Evolutionary conservation across 2,113 vertebrate species (phyloP).

Genomic region (Python bivittatus): DNA sequence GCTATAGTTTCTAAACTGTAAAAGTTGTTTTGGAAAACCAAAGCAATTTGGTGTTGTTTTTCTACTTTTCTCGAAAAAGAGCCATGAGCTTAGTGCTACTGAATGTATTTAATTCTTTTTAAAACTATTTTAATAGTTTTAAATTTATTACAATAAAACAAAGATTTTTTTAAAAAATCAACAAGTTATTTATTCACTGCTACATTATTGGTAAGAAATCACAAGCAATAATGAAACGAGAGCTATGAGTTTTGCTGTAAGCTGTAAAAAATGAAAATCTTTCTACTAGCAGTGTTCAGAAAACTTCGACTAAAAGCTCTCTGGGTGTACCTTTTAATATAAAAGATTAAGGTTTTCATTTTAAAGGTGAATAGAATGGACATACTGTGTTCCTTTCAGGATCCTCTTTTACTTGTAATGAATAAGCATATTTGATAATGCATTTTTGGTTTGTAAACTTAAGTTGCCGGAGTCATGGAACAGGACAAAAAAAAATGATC

Average conservation of each 20-base stretch:
- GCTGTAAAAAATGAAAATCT: background rate
- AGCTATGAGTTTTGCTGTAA: conserved; percentile 48
- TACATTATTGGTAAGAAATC: background rate
- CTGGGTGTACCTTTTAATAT: background rate
- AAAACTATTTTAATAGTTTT: background rate
- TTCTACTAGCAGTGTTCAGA: background rate
- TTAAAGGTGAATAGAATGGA: background rate
- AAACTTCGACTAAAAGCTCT: background rate
- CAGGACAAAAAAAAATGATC: background rate
- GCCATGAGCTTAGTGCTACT: background rate
- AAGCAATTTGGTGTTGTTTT: too few relatives aligned
- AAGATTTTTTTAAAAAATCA: background rate
- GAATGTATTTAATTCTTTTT: background rate
- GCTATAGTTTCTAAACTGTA: background rate
- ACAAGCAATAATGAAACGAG: background rate
- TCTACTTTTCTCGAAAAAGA: background rate
- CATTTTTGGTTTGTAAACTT: conserved; percentile 7
- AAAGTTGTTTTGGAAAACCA: background rate
- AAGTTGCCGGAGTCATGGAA: conserved; percentile 11
- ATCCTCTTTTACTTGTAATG: background rate
- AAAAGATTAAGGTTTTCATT: background rate
- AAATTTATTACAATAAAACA: background rate
- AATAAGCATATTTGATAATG: background rate
- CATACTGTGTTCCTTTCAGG: background rate
- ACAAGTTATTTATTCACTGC: background rate